Base-by-base conservation (phyloP, 2,797 vertebrate species). In the Synaphobranchus kaupii region DNA sequence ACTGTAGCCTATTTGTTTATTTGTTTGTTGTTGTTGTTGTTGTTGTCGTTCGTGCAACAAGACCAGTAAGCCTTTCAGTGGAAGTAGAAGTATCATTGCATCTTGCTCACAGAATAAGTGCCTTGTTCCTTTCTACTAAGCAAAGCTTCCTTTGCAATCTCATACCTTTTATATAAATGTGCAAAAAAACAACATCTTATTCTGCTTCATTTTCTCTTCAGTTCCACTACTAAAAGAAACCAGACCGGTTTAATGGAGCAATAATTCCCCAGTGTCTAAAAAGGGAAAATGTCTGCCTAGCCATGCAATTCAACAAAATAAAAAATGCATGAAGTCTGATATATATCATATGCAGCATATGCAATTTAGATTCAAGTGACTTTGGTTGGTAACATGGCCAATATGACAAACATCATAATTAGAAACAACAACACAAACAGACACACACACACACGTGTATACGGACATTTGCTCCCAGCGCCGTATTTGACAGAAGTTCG, bases 321-420 rank as follows among this genome's bases (percentile, higher is more conserved):
- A 96, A 96, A 96, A 93, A 96, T 96, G 90, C 88, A 96, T 96
- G 84, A 90, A 93, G 95, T 93, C 92, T 92, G 93, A 96, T 94
- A 93, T 92, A 92, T 92, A 92, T 91, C 88, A 91, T 78, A 92
- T 90, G 90, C 90, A 88, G 90, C 88, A 92, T 92, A 90, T 89
- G 90, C 90, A 86, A 89, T 89, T 83, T 88, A 93, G 86, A 94
- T 95, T 96, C 91, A 94, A 95, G 95, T 86, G 94, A 95, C 94
- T 60, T 89, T 56, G 84, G 50, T 22, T 50, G 78, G 76, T 56
- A 52, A 84, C 81, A 83, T 83, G 76, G 54, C 47, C 82, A 83
- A 83, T 20, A 85, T 50, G 68, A 83, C 34, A 76, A 86, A 60
- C 25, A 6, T 50, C 6, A 47, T 34, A 25, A 10, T 54, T 54